These are phyloP conservation scores for Dendrolimus houi DNA, from an alignment of 2,888 invertebrate genomes.

Conservation along the genomic window DNA sequence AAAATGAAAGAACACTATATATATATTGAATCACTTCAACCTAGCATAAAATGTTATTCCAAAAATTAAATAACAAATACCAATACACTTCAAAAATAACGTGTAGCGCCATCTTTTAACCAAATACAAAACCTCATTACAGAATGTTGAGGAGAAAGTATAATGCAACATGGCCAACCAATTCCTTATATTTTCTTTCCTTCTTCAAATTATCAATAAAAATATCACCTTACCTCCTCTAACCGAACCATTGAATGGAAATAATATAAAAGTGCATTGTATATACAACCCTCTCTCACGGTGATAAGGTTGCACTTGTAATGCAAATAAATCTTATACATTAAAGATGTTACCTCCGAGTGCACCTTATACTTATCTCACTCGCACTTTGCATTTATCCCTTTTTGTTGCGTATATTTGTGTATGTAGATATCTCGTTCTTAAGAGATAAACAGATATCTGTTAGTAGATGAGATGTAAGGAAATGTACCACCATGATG, in stretches of 20 bases:
- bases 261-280: conserved; percentile 22
- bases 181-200: conserved; percentile 38
- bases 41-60: no score
- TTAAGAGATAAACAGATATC: conserved; percentile 64
- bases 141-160: conserved; percentile 42
- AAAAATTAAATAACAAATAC: neutral
- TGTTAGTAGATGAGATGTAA: conserved; percentile 48
- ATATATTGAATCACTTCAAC: no score
- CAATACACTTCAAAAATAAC: conserved; percentile 18
- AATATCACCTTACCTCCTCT: conserved; percentile 41
- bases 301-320: conserved; percentile 67
- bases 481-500: conserved; percentile 65
- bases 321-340: conserved; percentile 38
- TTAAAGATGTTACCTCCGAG: conserved; percentile 50
- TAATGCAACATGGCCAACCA: conserved; percentile 49
- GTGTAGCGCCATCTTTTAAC: conserved; percentile 62
- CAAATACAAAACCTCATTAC: conserved; percentile 36
- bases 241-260: conserved; percentile 30
- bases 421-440: conserved; percentile 72
- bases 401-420: conserved; percentile 57
- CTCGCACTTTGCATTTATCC: conserved; percentile 54
- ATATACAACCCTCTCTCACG: conserved; percentile 47
- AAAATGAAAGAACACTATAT: no score
- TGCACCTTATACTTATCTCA: conserved; percentile 62
- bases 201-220: conserved; percentile 29